Conservation (phyloP, 2,797 vertebrate species). For the Agapornis canus region DNA sequence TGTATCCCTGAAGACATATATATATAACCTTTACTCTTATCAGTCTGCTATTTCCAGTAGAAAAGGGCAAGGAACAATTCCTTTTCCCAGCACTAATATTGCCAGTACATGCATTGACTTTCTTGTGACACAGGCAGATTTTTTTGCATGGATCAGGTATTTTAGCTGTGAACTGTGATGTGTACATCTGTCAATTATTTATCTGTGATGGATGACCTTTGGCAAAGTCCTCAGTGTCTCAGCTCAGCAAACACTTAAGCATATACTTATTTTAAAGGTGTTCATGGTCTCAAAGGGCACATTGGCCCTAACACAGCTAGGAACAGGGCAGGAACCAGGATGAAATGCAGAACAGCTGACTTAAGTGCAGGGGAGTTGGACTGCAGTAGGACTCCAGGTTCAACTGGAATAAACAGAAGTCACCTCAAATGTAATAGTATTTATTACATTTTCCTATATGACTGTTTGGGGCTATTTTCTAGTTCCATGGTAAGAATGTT, state of each 20-base stretch:
- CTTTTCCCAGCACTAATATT: neutral
- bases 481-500: neutral
- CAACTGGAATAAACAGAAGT: neutral
- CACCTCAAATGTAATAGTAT: neutral
- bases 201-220: neutral
- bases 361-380: neutral
- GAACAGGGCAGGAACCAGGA: neutral
- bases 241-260: neutral
- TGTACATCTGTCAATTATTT: neutral
- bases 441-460: neutral
- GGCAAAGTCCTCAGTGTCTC: neutral
- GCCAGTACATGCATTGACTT: neutral
- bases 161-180: neutral
- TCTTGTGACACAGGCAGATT: fast-evolving
- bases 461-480: neutral
- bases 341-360: neutral
- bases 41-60: neutral
- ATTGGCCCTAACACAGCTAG: neutral
- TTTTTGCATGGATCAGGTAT: neutral
- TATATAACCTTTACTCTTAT: neutral
- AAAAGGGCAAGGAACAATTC: neutral
- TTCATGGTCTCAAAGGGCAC: neutral
- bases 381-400: neutral
- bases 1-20: neutral
- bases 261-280: neutral